Conservation (phyloP, 2,888 invertebrate genomes). For the Palloptera scutellata region DNA sequence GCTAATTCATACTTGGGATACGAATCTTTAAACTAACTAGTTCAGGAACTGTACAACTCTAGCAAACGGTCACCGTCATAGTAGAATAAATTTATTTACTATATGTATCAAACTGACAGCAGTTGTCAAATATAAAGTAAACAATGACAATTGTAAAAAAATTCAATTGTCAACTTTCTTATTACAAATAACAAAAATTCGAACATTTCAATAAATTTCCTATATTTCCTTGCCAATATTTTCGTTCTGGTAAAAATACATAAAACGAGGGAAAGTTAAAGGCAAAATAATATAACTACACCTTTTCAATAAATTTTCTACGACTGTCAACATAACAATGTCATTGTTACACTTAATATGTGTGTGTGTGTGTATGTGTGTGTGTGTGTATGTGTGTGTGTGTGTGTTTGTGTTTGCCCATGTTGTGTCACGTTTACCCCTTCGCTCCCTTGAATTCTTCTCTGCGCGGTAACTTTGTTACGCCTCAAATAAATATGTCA, state of each 20-base stretch:
- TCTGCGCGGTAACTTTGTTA: neutral
- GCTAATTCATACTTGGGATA: no score
- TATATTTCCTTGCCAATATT: neutral
- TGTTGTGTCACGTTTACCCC: neutral
- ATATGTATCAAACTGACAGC: no score
- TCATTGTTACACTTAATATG: slow-evolving; percentile 16
- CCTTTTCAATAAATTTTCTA: slow-evolving; percentile 8
- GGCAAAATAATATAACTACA: neutral
- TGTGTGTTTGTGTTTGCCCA: neutral
- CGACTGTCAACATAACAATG: slow-evolving; percentile 25
- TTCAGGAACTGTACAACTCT: no score
- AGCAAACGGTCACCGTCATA: no score
- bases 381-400: neutral
- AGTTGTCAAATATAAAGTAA: no score
- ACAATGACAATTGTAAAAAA: no score
- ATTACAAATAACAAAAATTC: neutral
- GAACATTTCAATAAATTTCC: neutral
- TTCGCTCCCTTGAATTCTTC: neutral
- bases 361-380: neutral
- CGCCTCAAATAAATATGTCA: slow-evolving; percentile 12
- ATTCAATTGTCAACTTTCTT: no score
- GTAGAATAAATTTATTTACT: no score
- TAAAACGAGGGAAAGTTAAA: no score
- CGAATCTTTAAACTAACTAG: no score
- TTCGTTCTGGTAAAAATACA: no score